Conservation (phyloP, 92 coral and sea anemone species). For the Heliopora coerulea region DNA sequence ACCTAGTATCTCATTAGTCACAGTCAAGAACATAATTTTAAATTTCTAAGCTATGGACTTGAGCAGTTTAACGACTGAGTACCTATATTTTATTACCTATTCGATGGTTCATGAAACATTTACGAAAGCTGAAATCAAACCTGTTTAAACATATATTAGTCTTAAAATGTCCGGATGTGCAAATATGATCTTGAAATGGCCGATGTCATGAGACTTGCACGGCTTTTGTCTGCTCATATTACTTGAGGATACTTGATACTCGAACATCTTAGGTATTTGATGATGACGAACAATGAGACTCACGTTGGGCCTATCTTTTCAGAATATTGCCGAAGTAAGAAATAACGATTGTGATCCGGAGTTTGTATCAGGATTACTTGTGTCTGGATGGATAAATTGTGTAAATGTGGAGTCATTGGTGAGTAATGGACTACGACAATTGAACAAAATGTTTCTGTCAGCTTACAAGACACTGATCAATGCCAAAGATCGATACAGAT, state of each 20-base stretch:
- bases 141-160: neutral
- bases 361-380: neutral
- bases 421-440: neutral
- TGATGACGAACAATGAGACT: neutral
- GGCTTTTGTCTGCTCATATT: too few species aligned
- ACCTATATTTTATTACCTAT: too few species aligned
- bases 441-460: neutral
- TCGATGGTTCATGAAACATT: neutral
- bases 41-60: too few species aligned
- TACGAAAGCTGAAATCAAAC: neutral
- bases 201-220: neutral
- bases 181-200: too few species aligned
- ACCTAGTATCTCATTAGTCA: too few species aligned
- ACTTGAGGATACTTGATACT: neutral
- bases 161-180: too few species aligned
- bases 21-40: too few species aligned
- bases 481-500: too few species aligned
- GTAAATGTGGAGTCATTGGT: slow-evolving; percentile 11
- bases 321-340: neutral
- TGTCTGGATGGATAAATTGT: slow-evolving; percentile 13
- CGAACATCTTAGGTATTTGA: neutral
- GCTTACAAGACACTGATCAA: too few species aligned
- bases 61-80: too few species aligned
- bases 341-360: neutral
- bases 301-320: neutral